Evolutionary conservation across 2,888 invertebrate genomes (phyloP), one percentile per base, ranked within the genome.

Genomic region (Drosophila setosimentum): DNA sequence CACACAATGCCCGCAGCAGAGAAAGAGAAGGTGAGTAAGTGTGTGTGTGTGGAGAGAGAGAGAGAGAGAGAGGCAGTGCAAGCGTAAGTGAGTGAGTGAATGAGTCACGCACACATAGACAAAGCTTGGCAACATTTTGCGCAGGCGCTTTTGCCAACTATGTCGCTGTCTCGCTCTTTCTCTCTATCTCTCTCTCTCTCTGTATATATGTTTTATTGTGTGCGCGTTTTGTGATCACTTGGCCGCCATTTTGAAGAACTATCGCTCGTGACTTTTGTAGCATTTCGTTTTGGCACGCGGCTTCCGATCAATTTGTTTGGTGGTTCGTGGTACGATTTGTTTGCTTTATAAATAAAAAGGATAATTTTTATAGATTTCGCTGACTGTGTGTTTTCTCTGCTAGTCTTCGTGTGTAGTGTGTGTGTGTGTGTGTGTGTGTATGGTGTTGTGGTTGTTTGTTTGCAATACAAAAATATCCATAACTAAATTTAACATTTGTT

Each of bases 401-500:
- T 13, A 21, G 33, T 59, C 27, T 67, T 7, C 45, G 30, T 21
- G 13, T n/a, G 27, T 37, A n/a, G 27, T 55, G 40, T 42, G 16
- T 63, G 57, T 59, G n/a, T 58, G 27, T 60, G 13, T 49, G 40
- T 42, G 30, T 27, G 18, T 40, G 21, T 55, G 49, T 42, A 7
- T 60, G 62, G 62, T 45, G 8, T 29, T 54, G 32, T 67, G n/a
- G 40, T 37, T 50, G 35, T 51, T 48, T 63, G 77, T 75, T 62
- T 80, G 80, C 76, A 54, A 76, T 70, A 77, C 80, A 76, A 77
- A 89, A 82, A 82, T 83, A 80, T 76, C 78, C 73, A 82, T 83
- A 85, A 85, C 90, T 86, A 86, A 88, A 88, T 76, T 89, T 89
- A 86, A 90, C 83, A 86, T 77, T 83, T 87, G 89, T 90, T 90